These are phyloP conservation scores for Sphaerophoria rueppellii DNA, from an alignment of 2,888 invertebrate genomes.

Conservation along the genomic window DNA sequence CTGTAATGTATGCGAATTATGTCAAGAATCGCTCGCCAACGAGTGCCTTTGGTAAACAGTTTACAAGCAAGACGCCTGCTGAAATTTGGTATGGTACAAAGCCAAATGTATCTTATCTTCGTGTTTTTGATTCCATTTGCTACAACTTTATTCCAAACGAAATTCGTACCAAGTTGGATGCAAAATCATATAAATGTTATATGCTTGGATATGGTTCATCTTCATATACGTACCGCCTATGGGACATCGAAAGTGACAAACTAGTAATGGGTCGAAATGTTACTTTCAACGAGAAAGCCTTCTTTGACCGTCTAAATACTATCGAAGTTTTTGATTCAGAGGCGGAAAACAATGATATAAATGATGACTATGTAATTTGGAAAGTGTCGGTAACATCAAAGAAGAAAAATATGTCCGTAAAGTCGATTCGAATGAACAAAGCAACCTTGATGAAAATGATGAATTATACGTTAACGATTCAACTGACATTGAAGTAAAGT, in stretches of 20 bases:
- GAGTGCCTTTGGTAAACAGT: background rate
- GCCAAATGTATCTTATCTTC: background rate
- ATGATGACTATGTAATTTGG: background rate
- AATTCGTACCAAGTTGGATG: slow-evolving; percentile 1
- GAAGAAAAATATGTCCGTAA: too few species aligned
- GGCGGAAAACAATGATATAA: background rate
- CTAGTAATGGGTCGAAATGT: too few species aligned
- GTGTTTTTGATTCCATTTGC: background rate
- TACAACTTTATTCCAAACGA: background rate
- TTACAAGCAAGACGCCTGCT: background rate
- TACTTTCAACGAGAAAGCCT: too few species aligned
- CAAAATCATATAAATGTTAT: background rate
- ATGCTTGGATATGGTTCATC: slow-evolving; percentile 2
- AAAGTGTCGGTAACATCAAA: background rate
- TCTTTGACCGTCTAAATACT: background rate
- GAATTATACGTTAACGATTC: background rate
- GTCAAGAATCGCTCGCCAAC: background rate
- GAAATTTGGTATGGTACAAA: slow-evolving; percentile 3
- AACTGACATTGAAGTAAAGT: background rate
- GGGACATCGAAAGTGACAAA: too few species aligned
- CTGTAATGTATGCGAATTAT: background rate
- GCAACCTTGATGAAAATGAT: background rate
- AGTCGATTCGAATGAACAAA: background rate
- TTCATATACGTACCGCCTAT: background rate
- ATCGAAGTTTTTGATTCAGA: background rate